Conservation (phyloP, 1,140 invertebrate species). For the Pteromalus puparum region DNA sequence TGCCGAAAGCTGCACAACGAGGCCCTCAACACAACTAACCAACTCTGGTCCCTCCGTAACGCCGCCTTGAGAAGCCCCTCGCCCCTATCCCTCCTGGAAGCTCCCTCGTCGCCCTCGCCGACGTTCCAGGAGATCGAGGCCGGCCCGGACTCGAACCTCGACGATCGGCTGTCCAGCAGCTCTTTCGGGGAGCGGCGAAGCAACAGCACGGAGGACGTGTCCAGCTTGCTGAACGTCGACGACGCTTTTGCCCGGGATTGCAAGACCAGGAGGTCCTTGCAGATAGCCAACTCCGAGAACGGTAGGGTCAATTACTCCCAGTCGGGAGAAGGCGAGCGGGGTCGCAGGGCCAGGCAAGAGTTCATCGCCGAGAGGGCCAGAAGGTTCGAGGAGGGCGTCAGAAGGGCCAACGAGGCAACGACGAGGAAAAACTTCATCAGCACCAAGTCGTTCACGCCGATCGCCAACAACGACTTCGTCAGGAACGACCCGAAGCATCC, state of each 20-base stretch:
- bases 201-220: conserved; percentile 74
- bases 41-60: neutral
- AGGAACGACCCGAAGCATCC: conserved; percentile 46
- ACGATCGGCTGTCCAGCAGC: neutral
- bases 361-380: conserved; percentile 33
- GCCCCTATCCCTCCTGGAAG: neutral
- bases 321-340: neutral
- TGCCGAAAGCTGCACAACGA: conserved; percentile 69
- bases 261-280: conserved; percentile 78
- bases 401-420: neutral
- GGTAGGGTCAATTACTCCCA: neutral
- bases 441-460: conserved; percentile 8
- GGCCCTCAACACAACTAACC: conserved; percentile 48
- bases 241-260: conserved; percentile 56
- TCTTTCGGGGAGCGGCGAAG: conserved; percentile 55
- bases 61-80: neutral
- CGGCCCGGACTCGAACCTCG: neutral
- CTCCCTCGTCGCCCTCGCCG: neutral
- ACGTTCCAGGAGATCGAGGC: neutral
- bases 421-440: neutral
- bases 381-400: conserved; percentile 18
- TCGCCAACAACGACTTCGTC: conserved; percentile 50
- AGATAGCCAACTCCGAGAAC: conserved; percentile 74
- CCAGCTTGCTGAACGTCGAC: conserved; percentile 53
- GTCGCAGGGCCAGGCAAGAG: neutral